Percentiles rank a stretch among this genome's conserved stretches.
These are phyloP conservation scores for Theonella swinhoei DNA, from an alignment of 37 sponge, comb jelly and placozoan species.

Conservation along the genomic window DNA sequence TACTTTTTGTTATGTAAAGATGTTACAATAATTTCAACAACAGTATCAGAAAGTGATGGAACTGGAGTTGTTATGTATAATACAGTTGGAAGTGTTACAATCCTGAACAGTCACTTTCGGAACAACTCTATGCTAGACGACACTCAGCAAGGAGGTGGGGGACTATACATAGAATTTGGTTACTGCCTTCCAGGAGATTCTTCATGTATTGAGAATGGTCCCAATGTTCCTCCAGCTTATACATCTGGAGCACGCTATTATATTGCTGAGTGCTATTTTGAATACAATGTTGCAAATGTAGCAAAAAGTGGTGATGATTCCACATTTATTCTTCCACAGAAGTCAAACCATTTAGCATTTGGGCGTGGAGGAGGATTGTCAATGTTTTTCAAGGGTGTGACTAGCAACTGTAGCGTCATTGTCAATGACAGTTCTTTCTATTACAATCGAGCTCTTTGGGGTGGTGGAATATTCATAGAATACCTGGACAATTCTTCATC, in stretches of 20 bases:
- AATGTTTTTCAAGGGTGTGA: slow-evolving; percentile 38
- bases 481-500: slow-evolving; percentile 29
- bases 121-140: neutral
- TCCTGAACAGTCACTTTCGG: slow-evolving; percentile 21
- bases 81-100: slow-evolving; percentile 10
- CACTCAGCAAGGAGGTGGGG: slow-evolving; percentile 24
- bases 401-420: slow-evolving; percentile 3
- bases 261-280: neutral
- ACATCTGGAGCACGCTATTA: neutral
- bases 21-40: slow-evolving; percentile 14
- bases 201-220: neutral
- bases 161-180: slow-evolving; percentile 53
- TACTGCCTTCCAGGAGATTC: slow-evolving; percentile 20
- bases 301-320: neutral
- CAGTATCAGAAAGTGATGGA: slow-evolving; percentile 8
- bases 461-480: slow-evolving; percentile 62
- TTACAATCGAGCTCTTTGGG: slow-evolving; percentile 38
- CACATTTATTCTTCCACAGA: neutral
- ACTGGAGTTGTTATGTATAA: slow-evolving; percentile 51
- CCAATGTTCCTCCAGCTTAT: neutral
- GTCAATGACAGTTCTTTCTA: slow-evolving; percentile 24
- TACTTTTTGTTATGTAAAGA: slow-evolving; percentile 44
- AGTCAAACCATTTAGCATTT: slow-evolving; percentile 28
- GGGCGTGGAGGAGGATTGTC: slow-evolving; percentile 65
- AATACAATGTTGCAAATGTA: neutral